These are phyloP conservation scores for Herminia tarsipennalis DNA, from an alignment of 2,888 invertebrate species.

Conservation along the genomic window DNA sequence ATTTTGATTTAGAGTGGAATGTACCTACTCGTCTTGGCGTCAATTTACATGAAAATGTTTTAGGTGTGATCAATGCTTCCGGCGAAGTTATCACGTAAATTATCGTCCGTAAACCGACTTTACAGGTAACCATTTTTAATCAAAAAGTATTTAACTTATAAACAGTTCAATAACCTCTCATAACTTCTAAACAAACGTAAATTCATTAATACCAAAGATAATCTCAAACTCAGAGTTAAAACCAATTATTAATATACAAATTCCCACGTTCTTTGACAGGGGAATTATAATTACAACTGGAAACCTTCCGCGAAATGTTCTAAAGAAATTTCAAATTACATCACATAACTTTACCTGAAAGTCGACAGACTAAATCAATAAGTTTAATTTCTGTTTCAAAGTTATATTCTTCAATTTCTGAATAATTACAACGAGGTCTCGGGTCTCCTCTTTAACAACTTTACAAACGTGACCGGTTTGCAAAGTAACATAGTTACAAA, in stretches of 20 bases:
- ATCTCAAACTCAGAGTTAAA: slow-evolving; percentile 19
- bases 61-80: no score
- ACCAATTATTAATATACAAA: slow-evolving; percentile 34
- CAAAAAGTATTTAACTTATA: not conserved
- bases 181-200: not conserved
- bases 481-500: slow-evolving; percentile 37
- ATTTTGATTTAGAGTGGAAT: no score
- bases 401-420: slow-evolving; percentile 47
- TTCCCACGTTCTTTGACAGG: slow-evolving; percentile 41
- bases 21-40: no score
- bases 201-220: slow-evolving; percentile 9
- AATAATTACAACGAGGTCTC: slow-evolving; percentile 43
- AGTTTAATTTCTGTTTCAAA: slow-evolving; percentile 44
- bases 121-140: no score
- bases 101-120: no score
- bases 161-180: not conserved
- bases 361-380: slow-evolving; percentile 49
- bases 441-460: slow-evolving; percentile 33
- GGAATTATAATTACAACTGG: slow-evolving; percentile 40
- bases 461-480: slow-evolving; percentile 33
- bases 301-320: slow-evolving; percentile 46
- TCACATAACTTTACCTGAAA: slow-evolving; percentile 47
- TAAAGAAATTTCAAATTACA: slow-evolving; percentile 52
- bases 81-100: no score
- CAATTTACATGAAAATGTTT: no score